These are phyloP conservation scores for Fistularia commersonii DNA, from an alignment of 2,797 vertebrate species.

Conservation along the genomic window DNA sequence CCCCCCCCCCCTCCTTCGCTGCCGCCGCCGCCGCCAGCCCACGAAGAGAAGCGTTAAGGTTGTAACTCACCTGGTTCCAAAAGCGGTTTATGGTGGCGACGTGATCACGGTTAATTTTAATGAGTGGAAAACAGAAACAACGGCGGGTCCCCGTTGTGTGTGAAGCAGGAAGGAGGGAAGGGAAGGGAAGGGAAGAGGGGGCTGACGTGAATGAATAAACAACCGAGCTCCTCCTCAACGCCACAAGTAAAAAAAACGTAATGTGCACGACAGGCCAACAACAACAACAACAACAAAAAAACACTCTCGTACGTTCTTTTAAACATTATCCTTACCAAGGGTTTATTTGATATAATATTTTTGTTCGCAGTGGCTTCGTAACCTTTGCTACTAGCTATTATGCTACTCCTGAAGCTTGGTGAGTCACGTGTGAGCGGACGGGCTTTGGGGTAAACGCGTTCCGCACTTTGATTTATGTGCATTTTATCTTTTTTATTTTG, in stretches of 20 bases:
- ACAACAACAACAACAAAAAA: too few relatives aligned
- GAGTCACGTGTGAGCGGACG: not conserved
- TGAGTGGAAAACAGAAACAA: conserved; percentile 42
- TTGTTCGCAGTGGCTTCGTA: not conserved
- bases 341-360: too few relatives aligned
- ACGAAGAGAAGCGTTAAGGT: conserved; percentile 11
- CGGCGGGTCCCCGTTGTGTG: conserved; percentile 71
- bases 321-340: not conserved
- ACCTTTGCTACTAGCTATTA: not conserved
- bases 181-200: conserved; percentile 69
- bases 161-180: conserved; percentile 77
- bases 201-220: conserved; percentile 82
- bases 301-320: too few relatives aligned
- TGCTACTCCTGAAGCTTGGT: not conserved
- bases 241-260: too few relatives aligned
- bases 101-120: conserved; percentile 56
- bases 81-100: conserved; percentile 77
- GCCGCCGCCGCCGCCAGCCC: too few relatives aligned
- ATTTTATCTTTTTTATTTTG: not conserved
- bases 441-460: fast-evolving
- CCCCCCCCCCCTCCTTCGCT: not conserved
- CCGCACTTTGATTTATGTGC: fast-evolving
- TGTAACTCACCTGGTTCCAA: conserved; percentile 78
- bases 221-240: conserved; percentile 74
- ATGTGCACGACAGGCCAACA: too few relatives aligned